Base-by-base conservation (phyloP, 2,113 vertebrate genomes). In the Sylvilagus bachmani region DNA sequence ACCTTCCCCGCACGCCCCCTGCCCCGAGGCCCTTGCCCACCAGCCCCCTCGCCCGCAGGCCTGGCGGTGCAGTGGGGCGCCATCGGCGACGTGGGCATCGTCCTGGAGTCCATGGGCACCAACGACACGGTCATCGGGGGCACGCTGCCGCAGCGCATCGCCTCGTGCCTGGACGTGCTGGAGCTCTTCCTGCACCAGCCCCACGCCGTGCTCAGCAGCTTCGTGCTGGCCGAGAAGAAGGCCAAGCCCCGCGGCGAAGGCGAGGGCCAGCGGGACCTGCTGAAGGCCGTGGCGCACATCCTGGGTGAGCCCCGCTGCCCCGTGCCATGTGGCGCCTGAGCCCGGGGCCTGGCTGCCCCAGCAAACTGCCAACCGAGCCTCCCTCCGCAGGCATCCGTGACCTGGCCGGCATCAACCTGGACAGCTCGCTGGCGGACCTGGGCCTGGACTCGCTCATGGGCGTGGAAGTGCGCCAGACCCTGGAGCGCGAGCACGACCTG, bases 361-460 rank as follows among this genome's bases (percentile, higher is more conserved):
- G 14, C 55, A 19, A 19, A 58, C 55, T 6, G 14, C 64, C 73
- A 24, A 79, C 77, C 3, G 0, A 0, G 38, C 2, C 0, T 24
- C 27, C 36, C 73, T 94, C 13, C 29, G 12, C 90, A 99, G 99
- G 99, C 84, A 99, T 99, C 86, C 99, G 98, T 6, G 99, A 99
- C 0, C 88, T 99, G 77, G 98, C 80, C 58, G 98, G 96, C 38
- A 85, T 99, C 92, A 99, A 99, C 62, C 96, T 98, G 29, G 99
- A 99, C 6, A 97, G 98, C 71, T 98, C 99, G 0, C 96, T 99
- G 98, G 99, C 99, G 1, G 99, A 99, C 96, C 97, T 99, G 91
- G 99, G 99, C 51, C 98, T 99, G 95, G 99, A 99, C 97, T 99
- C 99, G 0, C 97, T 99, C 95, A 99, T 99, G 99, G 99, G 99